Conservation (phyloP, 2,113 vertebrate genomes). For the Psettodes erumei region DNA sequence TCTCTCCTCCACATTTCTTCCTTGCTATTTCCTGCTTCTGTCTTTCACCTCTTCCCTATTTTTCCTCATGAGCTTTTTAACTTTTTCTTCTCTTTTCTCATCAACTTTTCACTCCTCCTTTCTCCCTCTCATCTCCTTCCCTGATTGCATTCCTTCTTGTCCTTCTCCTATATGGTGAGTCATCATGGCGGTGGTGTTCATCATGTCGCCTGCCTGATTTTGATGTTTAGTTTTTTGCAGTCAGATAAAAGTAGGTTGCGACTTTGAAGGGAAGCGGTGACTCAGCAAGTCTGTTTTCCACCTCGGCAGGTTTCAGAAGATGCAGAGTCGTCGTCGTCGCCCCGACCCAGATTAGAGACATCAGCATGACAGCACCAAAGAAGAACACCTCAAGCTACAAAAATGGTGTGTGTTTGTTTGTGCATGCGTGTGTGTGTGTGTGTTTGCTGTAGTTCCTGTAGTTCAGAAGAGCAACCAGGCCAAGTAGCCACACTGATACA, state of each 20-base stretch:
- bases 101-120: neutral
- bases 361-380: neutral
- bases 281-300: slow-evolving; percentile 13
- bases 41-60: neutral
- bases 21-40: neutral
- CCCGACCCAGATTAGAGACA: slow-evolving; percentile 47
- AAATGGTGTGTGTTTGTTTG: too few species aligned
- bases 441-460: slow-evolving; percentile 33
- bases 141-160: neutral
- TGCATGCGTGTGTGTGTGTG: too few species aligned
- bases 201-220: slow-evolving; percentile 32
- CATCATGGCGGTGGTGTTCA: neutral
- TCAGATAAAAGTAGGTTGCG: slow-evolving; percentile 66
- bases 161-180: neutral
- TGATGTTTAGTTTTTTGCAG: slow-evolving; percentile 43
- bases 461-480: slow-evolving; percentile 51
- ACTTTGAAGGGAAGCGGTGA: slow-evolving; percentile 23
- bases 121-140: neutral
- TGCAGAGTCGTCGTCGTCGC: neutral
- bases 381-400: slow-evolving; percentile 20
- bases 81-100: neutral
- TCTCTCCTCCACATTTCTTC: neutral
- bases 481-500: slow-evolving; percentile 11
- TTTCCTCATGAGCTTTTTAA: neutral
- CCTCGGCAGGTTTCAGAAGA: slow-evolving; percentile 38